Base-by-base conservation (phyloP, 1,140 invertebrate genomes). In the Subanguina moxae region DNA sequence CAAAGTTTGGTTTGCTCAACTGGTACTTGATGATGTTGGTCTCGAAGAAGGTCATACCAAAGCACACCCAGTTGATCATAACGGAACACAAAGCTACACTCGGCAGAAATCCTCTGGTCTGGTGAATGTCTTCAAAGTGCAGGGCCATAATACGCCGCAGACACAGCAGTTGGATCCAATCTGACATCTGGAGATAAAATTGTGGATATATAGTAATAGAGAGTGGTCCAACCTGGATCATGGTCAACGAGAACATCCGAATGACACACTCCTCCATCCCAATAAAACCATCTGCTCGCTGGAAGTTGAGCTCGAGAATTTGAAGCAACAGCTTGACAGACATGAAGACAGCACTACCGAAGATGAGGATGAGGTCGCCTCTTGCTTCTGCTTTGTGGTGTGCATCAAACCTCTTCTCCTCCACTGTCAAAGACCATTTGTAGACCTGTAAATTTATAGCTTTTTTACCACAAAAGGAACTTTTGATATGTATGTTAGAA, bases 381-480 rank as follows among this genome's bases (percentile, higher is more conserved):
- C 81, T 43, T 15, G 80, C 74, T 63, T 82, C 82, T 28, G 80
- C 80, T 58, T 82, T 82, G 64, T 82, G 80, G 64, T 82, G 77
- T 25, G 81, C 80, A 62, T 82, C 81, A 19, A 82, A 70, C 5
- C 80, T 63, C 38, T 78, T 72, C 38, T 75, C 61, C 15, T 48
- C 62, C 17, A 74, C 19, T 11, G 32, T 21, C 7, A 32, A 17
- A 1, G 66, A 58, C 68, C 66, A 74, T n/a, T 69, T 28, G 48
- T 71, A 74, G 25, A 72, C 23, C 70, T 71, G 30, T 45, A 72
- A 43, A 15, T 42, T 58, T 9, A 23, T 62, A 11, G n/a, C 23
- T 63, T 52, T 15, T 63, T 63, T 32, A n/a, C 7, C 21, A 46
- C 45, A 46, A 21, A 56, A 61, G 28, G 28, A 61, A 25, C 13